Conservation (phyloP, 1,140 invertebrate genomes). For the Chlorops oryzae region DNA sequence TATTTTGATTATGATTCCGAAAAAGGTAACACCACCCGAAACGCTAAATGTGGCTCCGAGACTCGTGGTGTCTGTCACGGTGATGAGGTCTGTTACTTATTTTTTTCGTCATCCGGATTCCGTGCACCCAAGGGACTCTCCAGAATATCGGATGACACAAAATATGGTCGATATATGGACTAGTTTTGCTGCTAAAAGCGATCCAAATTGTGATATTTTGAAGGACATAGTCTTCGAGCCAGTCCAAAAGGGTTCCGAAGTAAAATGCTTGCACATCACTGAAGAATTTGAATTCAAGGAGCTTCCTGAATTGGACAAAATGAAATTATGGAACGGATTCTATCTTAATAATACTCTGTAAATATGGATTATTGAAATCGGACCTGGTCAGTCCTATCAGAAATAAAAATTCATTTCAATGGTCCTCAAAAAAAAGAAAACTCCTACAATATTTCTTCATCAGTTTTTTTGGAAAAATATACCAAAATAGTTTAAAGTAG, state of each 20-base stretch:
- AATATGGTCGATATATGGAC: conserved; percentile 47
- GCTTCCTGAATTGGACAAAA: conserved; percentile 45
- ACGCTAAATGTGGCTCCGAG: conserved; percentile 47
- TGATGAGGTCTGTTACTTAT: conserved; percentile 62
- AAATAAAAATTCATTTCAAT: too few relatives aligned
- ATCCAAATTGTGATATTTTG: conserved; percentile 41
- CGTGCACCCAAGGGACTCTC: conserved; percentile 30
- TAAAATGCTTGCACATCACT: conserved; percentile 47
- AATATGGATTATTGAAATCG: too few relatives aligned
- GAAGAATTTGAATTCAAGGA: conserved; percentile 32
- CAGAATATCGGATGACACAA: conserved; percentile 39
- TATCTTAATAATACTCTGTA: too few relatives aligned
- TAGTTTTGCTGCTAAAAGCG: conserved; percentile 47
- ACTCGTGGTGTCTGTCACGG: conserved; percentile 53
- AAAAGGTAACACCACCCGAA: conserved; percentile 41
- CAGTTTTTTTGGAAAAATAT: too few relatives aligned
- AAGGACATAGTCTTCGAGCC: conserved; percentile 36
- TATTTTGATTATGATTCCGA: conserved; percentile 49
- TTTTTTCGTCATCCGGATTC: too few relatives aligned
- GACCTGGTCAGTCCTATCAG: conserved; percentile 31
- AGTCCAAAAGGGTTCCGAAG: conserved; percentile 20
- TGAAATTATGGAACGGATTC: conserved; percentile 48
- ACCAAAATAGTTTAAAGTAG: too few relatives aligned
- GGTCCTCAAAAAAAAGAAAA: too few relatives aligned
- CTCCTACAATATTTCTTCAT: too few relatives aligned